These are phyloP conservation scores for Batillaria attramentaria DNA, from an alignment of 1,140 invertebrate species.

Conservation along the genomic window DNA sequence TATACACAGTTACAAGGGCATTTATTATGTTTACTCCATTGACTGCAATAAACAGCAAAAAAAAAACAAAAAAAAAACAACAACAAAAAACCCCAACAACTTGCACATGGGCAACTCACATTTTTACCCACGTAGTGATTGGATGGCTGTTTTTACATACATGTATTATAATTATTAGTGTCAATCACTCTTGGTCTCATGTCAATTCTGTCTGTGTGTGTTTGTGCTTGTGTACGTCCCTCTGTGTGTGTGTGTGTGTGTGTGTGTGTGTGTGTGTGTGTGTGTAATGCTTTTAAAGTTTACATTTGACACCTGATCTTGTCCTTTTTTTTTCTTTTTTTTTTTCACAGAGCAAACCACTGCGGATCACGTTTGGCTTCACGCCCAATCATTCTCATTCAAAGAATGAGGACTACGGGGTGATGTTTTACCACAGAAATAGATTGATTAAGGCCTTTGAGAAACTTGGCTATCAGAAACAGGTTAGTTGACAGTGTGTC, in stretches of 20 bases:
- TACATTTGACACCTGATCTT: not conserved
- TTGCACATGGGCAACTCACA: too few relatives aligned
- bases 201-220: not conserved
- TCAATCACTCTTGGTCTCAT: too few relatives aligned
- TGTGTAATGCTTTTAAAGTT: not conserved
- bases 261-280: constrained; percentile 20
- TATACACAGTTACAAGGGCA: too few relatives aligned
- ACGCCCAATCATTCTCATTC: constrained; percentile 42
- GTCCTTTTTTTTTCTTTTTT: constrained; percentile 31
- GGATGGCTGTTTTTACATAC: too few relatives aligned
- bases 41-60: too few relatives aligned
- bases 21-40: too few relatives aligned
- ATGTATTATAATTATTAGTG: too few relatives aligned
- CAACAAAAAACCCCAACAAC: too few relatives aligned
- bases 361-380: constrained; percentile 67
- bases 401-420: constrained; percentile 62
- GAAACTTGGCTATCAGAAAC: constrained; percentile 67
- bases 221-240: not conserved
- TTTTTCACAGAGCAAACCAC: constrained; percentile 49
- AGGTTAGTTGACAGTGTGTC: constrained; percentile 55
- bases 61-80: too few relatives aligned
- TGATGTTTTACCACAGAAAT: constrained; percentile 69
- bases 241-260: not conserved
- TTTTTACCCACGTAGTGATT: too few relatives aligned
- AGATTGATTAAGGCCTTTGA: constrained; percentile 68